Evolutionary conservation across 2,113 vertebrate genomes (phyloP), one percentile per base, ranked within the genome.

Genomic region (Poicephalus meyeri): DNA sequence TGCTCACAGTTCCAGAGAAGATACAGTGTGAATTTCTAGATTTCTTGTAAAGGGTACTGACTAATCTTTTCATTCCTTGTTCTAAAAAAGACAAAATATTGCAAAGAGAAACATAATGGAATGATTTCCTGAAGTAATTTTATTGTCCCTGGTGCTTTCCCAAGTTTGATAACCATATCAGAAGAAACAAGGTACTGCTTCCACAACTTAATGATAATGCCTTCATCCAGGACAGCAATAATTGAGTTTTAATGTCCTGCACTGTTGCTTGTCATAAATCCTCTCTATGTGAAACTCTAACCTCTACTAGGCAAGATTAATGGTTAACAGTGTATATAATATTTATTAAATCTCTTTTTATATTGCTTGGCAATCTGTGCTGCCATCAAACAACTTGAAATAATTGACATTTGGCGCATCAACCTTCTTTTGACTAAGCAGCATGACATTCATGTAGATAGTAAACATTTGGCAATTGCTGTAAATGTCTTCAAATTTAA

Each of bases 401-500:
- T 98, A 98, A 98, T 98, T 98, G 98, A 98, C 98, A 98, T 98
- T 98, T 98, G 98, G 97, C 83, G 9, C 95, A 97, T 94, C 97
- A 98, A 94, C 96, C 97, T 97, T 95, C 97, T 97, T 98, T 97
- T 98, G 97, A 98, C 97, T 97, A 97, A 96, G 97, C 97, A 98
- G 97, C 96, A 96, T 98, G 98, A 98, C 98, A 98, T 98, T 98
- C 98, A 97, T 98, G 97, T 94, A 97, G 98, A 98, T 98, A 98
- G 98, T 97, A 98, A 98, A 98, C 98, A 98, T 98, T 98, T 96
- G 97, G 96, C 98, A 97, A 98, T 98, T 98, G 98, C 98, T 98
- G 97, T 95, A 98, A 98, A 98, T 98, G 98, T 98, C 98, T 98
- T 98, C 97, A 97, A 98, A 98, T 98, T 98, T 98, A 98, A 98